A percentile compares a stretch with the other conserved stretches of the same genome.
Conservation (phyloP, 2,113 vertebrate genomes). For the Phoenicopterus ruber region DNA sequence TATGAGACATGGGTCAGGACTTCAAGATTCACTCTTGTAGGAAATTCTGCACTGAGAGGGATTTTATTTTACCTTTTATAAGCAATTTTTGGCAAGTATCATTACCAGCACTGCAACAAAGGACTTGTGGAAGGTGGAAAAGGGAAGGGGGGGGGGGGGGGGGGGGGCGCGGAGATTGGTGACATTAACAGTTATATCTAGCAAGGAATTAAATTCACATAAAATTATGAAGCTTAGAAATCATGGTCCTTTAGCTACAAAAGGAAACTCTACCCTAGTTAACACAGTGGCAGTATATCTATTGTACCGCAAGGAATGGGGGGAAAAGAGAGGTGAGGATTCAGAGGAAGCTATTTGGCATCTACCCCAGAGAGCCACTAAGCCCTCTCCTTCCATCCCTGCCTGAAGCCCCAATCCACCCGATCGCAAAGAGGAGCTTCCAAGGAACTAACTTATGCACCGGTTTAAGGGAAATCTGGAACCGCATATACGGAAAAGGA, state of each 20-base stretch:
- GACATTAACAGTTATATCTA: neutral
- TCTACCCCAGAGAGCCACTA: neutral
- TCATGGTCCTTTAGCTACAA: neutral
- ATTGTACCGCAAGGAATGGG: neutral
- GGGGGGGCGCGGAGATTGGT: neutral
- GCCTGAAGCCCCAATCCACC: neutral
- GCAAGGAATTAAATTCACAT: neutral
- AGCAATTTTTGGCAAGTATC: neutral
- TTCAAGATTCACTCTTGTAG: neutral
- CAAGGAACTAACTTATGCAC: neutral
- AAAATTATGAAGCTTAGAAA: neutral
- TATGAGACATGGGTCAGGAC: neutral
- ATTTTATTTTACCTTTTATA: neutral
- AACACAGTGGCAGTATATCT: neutral
- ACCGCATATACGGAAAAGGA: neutral
- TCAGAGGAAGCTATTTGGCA: neutral
- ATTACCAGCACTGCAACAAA: neutral
- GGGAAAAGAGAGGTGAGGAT: neutral
- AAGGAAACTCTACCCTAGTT: neutral
- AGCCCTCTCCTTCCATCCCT: neutral
- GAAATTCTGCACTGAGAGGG: neutral
- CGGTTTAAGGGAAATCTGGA: neutral
- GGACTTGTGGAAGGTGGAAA: neutral
- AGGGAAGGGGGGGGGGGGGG: neutral
- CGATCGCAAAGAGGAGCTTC: neutral